Conservation (phyloP, 2,888 invertebrate species). For the Plebejus melissa region DNA sequence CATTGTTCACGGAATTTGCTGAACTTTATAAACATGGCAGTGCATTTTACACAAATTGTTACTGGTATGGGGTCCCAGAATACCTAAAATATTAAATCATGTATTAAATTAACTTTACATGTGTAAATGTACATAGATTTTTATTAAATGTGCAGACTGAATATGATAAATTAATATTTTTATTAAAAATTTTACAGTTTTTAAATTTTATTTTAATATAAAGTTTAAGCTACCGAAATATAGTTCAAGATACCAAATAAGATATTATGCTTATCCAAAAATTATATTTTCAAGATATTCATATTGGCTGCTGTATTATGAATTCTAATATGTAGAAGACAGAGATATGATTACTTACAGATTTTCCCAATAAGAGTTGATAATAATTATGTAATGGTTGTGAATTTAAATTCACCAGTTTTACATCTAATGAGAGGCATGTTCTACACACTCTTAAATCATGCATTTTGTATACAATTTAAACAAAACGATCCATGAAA, state of each 20-base stretch:
- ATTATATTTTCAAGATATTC: too few relatives aligned
- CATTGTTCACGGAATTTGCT: conserved; percentile 57
- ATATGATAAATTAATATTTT: not conserved
- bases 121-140: not conserved
- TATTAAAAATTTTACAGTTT: not conserved
- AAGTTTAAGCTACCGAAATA: too few relatives aligned
- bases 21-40: conserved; percentile 52
- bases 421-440: conserved; percentile 57
- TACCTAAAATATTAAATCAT: conserved; percentile 17
- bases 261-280: too few relatives aligned
- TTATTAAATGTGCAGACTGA: not conserved
- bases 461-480: conserved; percentile 46
- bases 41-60: conserved; percentile 60
- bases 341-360: conserved; percentile 48
- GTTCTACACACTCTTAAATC: conserved; percentile 60
- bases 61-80: conserved; percentile 39
- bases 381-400: conserved; percentile 56
- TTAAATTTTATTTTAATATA: too few relatives aligned
- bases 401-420: conserved; percentile 51
- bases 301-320: too few relatives aligned
- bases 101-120: not conserved
- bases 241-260: too few relatives aligned
- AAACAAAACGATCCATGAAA: conserved; percentile 32
- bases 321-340: too few relatives aligned
- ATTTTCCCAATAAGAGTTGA: conserved; percentile 51